Evolutionary conservation across 2,797 vertebrate species (phyloP).

Genomic region (Lepus townsendii): DNA sequence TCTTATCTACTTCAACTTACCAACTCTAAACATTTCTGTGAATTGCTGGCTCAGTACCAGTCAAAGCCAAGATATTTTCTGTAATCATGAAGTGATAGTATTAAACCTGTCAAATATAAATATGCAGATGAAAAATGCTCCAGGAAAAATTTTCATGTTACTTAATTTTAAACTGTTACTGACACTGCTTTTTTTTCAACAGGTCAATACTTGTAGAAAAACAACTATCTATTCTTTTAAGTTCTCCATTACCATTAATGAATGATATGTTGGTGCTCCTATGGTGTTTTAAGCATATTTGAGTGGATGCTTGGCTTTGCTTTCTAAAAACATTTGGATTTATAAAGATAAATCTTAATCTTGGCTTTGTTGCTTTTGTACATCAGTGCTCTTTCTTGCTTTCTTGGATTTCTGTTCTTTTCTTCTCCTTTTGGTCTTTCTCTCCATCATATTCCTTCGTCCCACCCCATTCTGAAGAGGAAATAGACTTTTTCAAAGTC

Average conservation of each 20-base stretch:
- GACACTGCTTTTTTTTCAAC: background rate
- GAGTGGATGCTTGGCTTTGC: background rate
- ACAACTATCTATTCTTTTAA: background rate
- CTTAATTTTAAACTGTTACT: conserved; percentile 29
- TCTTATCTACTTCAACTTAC: conserved; percentile 36
- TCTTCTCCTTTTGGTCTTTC: background rate
- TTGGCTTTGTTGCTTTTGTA: conserved; percentile 16
- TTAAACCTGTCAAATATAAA: conserved; percentile 34
- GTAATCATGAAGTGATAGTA: conserved; percentile 6
- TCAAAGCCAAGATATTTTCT: conserved; percentile 38
- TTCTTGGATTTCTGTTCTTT: background rate
- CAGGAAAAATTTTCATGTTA: conserved; percentile 25
- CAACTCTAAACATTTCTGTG: conserved; percentile 45
- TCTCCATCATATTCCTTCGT: background rate
- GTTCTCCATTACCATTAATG: background rate
- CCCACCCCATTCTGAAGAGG: conserved; percentile 10
- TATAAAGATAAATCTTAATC: background rate
- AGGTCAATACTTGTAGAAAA: conserved; percentile 8
- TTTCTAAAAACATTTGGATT: conserved; percentile 36
- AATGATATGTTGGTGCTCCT: background rate
- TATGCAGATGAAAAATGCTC: background rate
- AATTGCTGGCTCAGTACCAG: conserved; percentile 5
- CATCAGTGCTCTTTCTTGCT: background rate
- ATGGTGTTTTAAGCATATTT: background rate
- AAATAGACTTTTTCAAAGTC: background rate